phyloP scores from a whole-genome alignment of 2,113 vertebrate genomes.

The Pollimyrus isidori region DNA sequence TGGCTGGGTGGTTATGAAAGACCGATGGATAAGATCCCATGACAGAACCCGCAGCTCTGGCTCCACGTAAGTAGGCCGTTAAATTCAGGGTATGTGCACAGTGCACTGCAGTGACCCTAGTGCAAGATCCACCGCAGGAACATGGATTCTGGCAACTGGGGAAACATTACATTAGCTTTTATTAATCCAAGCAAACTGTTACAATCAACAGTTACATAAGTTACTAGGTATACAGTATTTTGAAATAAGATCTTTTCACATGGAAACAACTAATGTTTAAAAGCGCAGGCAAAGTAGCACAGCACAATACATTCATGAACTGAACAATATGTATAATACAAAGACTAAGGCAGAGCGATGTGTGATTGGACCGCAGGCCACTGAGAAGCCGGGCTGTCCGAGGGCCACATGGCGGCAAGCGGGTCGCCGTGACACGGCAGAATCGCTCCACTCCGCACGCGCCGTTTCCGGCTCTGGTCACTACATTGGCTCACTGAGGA shows the following conservation, averaged over 20 bases:
- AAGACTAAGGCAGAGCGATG: constrained; percentile 76
- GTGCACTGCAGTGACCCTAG: neutral
- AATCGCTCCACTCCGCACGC: neutral
- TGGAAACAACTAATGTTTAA: constrained; percentile 77
- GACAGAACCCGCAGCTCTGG: neutral
- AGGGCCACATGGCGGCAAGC: constrained; percentile 13
- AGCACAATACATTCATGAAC: constrained; percentile 90
- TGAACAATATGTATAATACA: constrained; percentile 75
- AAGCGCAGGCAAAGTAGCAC: constrained; percentile 96
- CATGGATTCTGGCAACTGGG: constrained; percentile 11
- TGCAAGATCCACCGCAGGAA: neutral
- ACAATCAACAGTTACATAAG: constrained; percentile 94
- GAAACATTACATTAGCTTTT: constrained; percentile 73
- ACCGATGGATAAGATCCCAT: neutral
- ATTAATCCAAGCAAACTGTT: constrained; percentile 95
- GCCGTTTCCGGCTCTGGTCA: neutral
- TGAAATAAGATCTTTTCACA: constrained; percentile 73
- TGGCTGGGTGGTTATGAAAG: neutral
- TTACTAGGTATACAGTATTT: constrained; percentile 79
- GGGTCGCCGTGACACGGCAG: neutral
- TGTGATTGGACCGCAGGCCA: constrained; percentile 13
- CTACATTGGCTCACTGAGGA: neutral
- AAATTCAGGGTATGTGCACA: neutral
- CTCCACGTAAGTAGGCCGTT: neutral
- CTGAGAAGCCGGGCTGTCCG: constrained; percentile 27